Evolutionary conservation across 2,797 vertebrate species (phyloP), one percentile per base, ranked within the genome.

Genomic region (Pseudomugil tenellus): DNA sequence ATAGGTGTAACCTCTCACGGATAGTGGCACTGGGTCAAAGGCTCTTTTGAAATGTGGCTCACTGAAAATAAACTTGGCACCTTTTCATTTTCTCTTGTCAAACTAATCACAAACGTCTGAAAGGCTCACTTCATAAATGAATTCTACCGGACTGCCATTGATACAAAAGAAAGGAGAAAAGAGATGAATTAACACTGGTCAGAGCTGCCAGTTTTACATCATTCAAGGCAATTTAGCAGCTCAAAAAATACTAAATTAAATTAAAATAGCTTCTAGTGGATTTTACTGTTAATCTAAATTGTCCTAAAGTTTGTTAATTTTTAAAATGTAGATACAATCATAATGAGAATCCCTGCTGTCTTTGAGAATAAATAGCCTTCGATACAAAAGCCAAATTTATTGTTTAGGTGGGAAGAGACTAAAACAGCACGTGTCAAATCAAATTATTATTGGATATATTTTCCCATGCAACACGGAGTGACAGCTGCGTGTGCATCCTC

Each of bases 21-120:
- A 70, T 66, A 85, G 91, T 73, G 75, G 80, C 77, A 75, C 49
- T 5, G 58, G 84, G 86, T 90, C 84, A 90, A 81, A 86, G 79
- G 84, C 81, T 29, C 75, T 80, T 84, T 82, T 70, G 84, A 72
- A n/a, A 73, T 67, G 52, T 69, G 63, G 79, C 77, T 76, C 41
- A 14, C 10, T 76, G 54, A 68, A 68, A 79, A 74, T 54, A 57
- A 64, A 25, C 73, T 72, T 69, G 17, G 26, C 39, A 74, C 48
- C 39, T 34, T 56, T 17, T 70, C 43, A 55, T 58, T 76, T 79
- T 83, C 58, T 77, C 60, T 56, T 6, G 2, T 55, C 70, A 57
- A 59, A 55, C 63, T 62, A 56, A 58, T 77, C 64, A 74, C 51
- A 62, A 68, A 58, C 25, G 57, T 72, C 59, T 70, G 17, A 67